These are phyloP conservation scores for Sebastes minor DNA, from an alignment of 2,797 vertebrate genomes.

Conservation along the genomic window DNA sequence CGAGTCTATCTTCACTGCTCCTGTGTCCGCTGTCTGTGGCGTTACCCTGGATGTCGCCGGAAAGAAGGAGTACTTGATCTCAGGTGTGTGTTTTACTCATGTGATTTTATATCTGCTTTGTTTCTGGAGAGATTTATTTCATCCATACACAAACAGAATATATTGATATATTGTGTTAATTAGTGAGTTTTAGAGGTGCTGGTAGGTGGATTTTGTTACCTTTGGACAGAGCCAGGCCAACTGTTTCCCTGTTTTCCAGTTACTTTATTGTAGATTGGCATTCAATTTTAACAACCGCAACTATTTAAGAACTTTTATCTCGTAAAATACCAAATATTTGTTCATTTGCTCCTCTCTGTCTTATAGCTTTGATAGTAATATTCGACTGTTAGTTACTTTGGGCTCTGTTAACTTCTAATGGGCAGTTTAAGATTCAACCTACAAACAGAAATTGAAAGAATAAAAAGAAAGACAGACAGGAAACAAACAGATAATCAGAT, in stretches of 20 bases:
- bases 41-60: constrained; percentile 93
- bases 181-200: neutral
- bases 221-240: neutral
- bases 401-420: neutral
- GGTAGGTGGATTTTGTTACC: neutral
- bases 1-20: constrained; percentile 92
- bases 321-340: neutral
- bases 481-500: constrained; percentile 37
- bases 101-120: neutral
- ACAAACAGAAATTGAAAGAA: neutral
- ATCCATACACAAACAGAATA: neutral
- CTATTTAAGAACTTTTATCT: neutral
- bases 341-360: neutral
- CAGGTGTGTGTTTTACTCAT: constrained; percentile 83
- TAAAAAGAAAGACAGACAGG: neutral
- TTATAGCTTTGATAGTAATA: neutral
- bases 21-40: constrained; percentile 94
- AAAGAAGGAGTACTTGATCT: constrained; percentile 97
- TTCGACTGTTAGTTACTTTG: neutral
- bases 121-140: neutral
- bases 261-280: neutral
- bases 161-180: neutral
- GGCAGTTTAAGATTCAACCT: neutral
- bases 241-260: neutral
- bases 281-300: neutral